Percentiles rank a stretch among this genome's conserved stretches.
phyloP scores from a whole-genome alignment of 1,140 invertebrate genomes.

The Vanessa atalanta region DNA sequence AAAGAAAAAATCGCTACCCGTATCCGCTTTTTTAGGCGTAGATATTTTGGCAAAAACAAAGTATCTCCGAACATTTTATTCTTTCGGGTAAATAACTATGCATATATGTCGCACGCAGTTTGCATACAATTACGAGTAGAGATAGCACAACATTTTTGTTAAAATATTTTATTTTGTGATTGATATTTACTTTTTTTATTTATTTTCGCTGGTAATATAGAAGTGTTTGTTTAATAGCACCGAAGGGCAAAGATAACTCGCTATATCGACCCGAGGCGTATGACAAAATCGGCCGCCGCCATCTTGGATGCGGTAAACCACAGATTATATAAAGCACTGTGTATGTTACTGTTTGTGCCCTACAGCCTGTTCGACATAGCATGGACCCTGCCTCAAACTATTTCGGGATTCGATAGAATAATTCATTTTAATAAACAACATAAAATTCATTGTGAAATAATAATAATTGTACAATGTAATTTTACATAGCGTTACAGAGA shows the following conservation, averaged over 20 bases:
- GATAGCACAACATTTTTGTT: constrained; percentile 22
- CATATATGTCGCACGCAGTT: constrained; percentile 59
- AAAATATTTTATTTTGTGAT: constrained; percentile 18
- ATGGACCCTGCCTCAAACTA: constrained; percentile 21
- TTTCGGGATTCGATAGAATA: background rate
- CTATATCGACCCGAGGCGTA: constrained; percentile 72
- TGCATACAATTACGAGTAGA: background rate
- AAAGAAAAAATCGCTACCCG: constrained; percentile 73
- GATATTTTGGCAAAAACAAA: constrained; percentile 79
- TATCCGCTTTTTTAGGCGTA: constrained; percentile 76
- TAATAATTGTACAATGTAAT: too few relatives aligned
- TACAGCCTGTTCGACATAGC: constrained; percentile 37
- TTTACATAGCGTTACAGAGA: too few relatives aligned
- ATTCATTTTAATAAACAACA: too few relatives aligned
- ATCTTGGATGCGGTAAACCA: constrained; percentile 70
- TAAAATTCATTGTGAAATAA: too few relatives aligned
- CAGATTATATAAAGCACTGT: constrained; percentile 54
- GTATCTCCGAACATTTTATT: constrained; percentile 62
- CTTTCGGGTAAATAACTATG: constrained; percentile 72
- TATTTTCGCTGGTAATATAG: constrained; percentile 25
- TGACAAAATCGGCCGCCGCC: constrained; percentile 67
- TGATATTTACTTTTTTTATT: constrained; percentile 14
- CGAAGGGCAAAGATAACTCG: constrained; percentile 75
- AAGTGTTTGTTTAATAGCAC: constrained; percentile 70
- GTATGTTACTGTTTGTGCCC: constrained; percentile 41